phyloP scores from a whole-genome alignment of 1,140 invertebrate genomes.

The Metopolophium dirhodum region DNA sequence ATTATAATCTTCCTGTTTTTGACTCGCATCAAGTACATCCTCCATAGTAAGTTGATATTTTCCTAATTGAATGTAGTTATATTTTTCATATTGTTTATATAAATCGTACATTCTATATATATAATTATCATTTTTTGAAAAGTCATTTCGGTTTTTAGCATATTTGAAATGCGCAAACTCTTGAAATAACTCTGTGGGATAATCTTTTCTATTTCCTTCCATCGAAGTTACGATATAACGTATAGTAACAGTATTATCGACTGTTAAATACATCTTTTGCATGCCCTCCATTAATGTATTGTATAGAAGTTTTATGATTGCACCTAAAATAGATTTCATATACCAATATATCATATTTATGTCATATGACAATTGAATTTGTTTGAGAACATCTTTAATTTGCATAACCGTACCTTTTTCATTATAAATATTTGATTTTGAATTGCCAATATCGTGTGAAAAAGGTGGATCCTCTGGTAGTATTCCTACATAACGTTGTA shows the following conservation, averaged over 20 bases:
- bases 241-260: rapidly evolving
- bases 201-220: too few species aligned
- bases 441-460: not conserved
- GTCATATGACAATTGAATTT: not conserved
- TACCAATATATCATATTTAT: not conserved
- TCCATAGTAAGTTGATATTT: not conserved
- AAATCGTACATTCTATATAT: too few species aligned
- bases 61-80: not conserved
- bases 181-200: too few species aligned
- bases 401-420: not conserved
- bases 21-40: not conserved
- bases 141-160: too few species aligned
- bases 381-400: not conserved
- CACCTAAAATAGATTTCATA: not conserved
- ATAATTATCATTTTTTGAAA: not conserved
- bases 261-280: not conserved
- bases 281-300: not conserved
- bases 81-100: too few species aligned
- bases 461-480: not conserved
- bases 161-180: rapidly evolving
- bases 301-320: not conserved
- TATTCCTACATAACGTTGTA: not conserved
- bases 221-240: too few species aligned
- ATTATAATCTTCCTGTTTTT: not conserved
- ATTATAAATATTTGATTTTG: too few species aligned